phyloP scores from a whole-genome alignment of 2,888 invertebrate genomes.

The Drosophila vallismaia region DNA sequence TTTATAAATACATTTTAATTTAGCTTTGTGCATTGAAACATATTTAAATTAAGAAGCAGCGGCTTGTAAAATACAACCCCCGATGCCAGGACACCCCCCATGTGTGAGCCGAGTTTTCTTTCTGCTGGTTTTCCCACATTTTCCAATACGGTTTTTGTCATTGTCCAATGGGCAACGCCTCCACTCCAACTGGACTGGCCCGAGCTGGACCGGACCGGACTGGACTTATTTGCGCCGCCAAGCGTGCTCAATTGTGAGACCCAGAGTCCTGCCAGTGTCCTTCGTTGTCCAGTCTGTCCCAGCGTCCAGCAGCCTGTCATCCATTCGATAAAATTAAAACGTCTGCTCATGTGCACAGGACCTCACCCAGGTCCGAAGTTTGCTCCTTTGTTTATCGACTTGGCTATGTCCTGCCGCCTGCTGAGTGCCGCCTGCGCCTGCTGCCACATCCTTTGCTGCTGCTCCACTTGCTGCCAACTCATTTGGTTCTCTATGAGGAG shows the following conservation, averaged over 20 bases:
- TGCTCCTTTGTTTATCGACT: constrained; percentile 67
- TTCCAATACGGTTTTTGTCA: constrained; percentile 71
- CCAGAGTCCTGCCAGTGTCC: constrained; percentile 14
- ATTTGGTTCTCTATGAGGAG: constrained; percentile 12
- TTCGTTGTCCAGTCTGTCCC: constrained; percentile 17
- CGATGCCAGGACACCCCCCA: constrained; percentile 10
- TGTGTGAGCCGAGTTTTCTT: constrained; percentile 42
- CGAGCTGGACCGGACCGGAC: constrained; percentile 15
- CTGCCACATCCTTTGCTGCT: constrained; percentile 26
- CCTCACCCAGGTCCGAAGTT: constrained; percentile 56
- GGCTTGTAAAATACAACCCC: constrained; percentile 75
- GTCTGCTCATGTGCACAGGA: constrained; percentile 68
- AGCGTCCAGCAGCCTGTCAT: constrained; percentile 42
- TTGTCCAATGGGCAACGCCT: constrained; percentile 57
- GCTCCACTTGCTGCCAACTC: constrained; percentile 44
- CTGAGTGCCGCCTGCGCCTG: constrained; percentile 3
- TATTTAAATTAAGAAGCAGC: constrained; percentile 78
- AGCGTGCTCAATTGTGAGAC: constrained; percentile 67
- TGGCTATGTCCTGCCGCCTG: constrained; percentile 38
- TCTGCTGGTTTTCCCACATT: constrained; percentile 33
- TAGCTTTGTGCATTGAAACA: constrained; percentile 80
- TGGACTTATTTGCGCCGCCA: constrained; percentile 68
- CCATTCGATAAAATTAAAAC: constrained; percentile 76
- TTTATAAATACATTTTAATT: constrained; percentile 77
- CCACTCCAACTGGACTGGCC: background rate